A percentile compares a stretch with the other conserved stretches of the same genome.
Evolutionary conservation across 2,888 invertebrate genomes (phyloP).

Genomic region (Diploptera punctata): DNA sequence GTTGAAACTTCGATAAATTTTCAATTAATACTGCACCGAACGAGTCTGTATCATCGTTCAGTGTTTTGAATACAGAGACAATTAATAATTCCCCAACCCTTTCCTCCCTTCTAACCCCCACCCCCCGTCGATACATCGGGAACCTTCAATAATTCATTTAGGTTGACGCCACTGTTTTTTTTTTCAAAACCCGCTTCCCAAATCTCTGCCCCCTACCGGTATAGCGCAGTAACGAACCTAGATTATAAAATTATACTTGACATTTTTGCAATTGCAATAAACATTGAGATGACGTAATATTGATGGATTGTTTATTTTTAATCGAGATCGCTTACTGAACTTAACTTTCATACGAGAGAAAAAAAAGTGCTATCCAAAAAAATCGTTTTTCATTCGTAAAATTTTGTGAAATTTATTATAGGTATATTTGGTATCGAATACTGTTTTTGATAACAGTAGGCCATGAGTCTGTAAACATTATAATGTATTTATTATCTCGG

Average conservation of each 20-base stretch:
- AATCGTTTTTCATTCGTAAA: conserved; percentile 27
- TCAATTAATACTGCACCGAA: conserved; percentile 40
- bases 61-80: conserved; percentile 34
- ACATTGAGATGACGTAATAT: conserved; percentile 39
- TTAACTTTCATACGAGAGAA: conserved; percentile 17
- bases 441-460: conserved; percentile 24
- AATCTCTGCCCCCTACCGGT: background rate
- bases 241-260: conserved; percentile 43
- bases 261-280: conserved; percentile 42
- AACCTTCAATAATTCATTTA: conserved; percentile 42
- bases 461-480: conserved; percentile 3
- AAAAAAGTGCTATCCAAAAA: background rate
- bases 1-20: conserved; percentile 44
- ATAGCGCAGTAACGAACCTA: conserved; percentile 15
- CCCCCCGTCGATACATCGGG: conserved; percentile 34
- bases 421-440: conserved; percentile 19
- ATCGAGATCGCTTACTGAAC: conserved; percentile 24
- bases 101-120: background rate
- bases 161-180: conserved; percentile 26
- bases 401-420: conserved; percentile 27
- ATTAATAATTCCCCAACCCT: conserved; percentile 34
- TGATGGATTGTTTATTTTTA: conserved; percentile 41
- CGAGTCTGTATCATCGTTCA: conserved; percentile 35
- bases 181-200: conserved; percentile 17
- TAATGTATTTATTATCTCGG: conserved; percentile 23